A percentile compares a stretch with the other conserved stretches of the same genome.
Conservation (phyloP, 2,888 invertebrate species). For the Chaetogeoica ovagalla region DNA sequence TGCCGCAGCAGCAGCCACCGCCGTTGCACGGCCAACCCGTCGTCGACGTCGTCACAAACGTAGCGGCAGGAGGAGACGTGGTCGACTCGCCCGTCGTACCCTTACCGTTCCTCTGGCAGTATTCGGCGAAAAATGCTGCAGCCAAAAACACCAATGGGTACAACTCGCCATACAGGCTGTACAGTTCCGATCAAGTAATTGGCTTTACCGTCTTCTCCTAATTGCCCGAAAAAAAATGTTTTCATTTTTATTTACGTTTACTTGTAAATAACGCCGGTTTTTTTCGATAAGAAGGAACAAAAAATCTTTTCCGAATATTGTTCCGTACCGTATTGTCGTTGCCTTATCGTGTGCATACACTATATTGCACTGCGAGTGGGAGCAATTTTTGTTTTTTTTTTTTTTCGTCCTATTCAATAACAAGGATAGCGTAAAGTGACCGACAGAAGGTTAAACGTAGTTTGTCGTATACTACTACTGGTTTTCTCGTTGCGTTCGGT, state of each 20-base stretch:
- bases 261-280: too few species aligned
- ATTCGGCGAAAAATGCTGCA: conserved; percentile 68
- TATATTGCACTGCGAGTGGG: too few species aligned
- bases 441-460: conserved; percentile 12
- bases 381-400: too few species aligned
- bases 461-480: background rate
- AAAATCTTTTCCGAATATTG: too few species aligned
- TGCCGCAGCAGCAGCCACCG: background rate
- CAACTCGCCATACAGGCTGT: conserved; percentile 71
- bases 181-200: conserved; percentile 75
- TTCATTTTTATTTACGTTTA: too few species aligned
- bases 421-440: too few species aligned
- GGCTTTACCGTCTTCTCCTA: too few species aligned
- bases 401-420: too few species aligned
- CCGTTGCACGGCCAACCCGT: conserved; percentile 41
- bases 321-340: too few species aligned
- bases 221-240: too few species aligned
- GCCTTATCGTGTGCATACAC: too few species aligned
- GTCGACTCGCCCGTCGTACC: conserved; percentile 55
- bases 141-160: conserved; percentile 63
- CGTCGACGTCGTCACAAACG: conserved; percentile 54
- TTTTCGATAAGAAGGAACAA: too few species aligned
- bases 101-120: conserved; percentile 74
- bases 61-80: conserved; percentile 6
- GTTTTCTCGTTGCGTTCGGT: conserved; percentile 11